Evolutionary conservation across 2,888 invertebrate genomes (phyloP).

Genomic region (Germaria angustata): DNA sequence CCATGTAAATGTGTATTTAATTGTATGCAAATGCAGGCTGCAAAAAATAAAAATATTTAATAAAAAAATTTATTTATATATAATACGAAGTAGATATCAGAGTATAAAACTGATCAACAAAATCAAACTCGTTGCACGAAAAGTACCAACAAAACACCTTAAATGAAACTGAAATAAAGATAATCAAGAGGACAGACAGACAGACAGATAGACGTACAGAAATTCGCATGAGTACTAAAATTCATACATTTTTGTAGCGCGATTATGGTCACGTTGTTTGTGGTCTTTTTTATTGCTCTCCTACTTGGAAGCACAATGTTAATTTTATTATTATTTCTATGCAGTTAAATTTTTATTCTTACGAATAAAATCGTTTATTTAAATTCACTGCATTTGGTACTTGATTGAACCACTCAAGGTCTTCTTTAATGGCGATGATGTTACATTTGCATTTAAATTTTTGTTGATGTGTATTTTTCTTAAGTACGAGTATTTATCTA

Average conservation of each 20-base stretch:
- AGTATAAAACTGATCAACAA: conserved; percentile 42
- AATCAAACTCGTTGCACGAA: conserved; percentile 35
- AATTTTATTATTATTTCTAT: conserved; percentile 38
- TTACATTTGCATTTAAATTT: conserved; percentile 43
- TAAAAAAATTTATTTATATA: neutral
- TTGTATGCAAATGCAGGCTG: conserved; percentile 33
- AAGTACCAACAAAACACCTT: conserved; percentile 22
- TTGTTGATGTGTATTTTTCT: conserved; percentile 6
- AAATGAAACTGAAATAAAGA: conserved; percentile 2
- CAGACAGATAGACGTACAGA: neutral
- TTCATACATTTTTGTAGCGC: conserved; percentile 1
- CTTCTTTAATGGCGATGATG: conserved; percentile 43
- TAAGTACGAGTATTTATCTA: neutral
- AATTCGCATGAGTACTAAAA: neutral
- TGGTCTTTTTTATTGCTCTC: conserved; percentile 32
- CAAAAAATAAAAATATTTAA: neutral
- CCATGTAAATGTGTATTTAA: conserved; percentile 27
- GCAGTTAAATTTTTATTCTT: neutral
- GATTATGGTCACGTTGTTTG: conserved; percentile 55
- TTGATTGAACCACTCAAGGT: conserved; percentile 45
- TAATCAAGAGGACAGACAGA: neutral
- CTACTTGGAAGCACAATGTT: conserved; percentile 39
- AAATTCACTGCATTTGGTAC: conserved; percentile 3
- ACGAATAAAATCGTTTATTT: conserved; percentile 19
- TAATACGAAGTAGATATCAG: conserved; percentile 6